Evolutionary conservation across 1,140 invertebrate species (phyloP), one percentile per base, ranked within the genome.

Genomic region (Orius laevigatus): DNA sequence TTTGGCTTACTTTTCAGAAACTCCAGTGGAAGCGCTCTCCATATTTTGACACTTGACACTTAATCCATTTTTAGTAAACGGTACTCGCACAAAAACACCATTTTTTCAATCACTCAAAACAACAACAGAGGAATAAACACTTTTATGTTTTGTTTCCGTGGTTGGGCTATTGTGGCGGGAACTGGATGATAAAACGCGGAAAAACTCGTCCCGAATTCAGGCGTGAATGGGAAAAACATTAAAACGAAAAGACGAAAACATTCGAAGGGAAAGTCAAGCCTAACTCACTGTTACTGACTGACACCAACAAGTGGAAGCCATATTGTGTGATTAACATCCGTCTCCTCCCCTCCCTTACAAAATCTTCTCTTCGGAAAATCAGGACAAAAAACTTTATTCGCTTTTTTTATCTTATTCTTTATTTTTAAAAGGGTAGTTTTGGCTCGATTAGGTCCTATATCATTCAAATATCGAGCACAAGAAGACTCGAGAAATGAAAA

Each of bases 281-380:
- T 40, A 46, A 58, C 60, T 56, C 59, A 59, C 25, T 25, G 25
- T 25, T 25, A 60, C 60, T 62, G 63, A 62, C 55, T 59, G 57
- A 57, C 25, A 63, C 63, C 60, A 66, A 66, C 63, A 65, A 65
- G 62, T 66, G 62, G 57, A 60, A 60, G 63, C 64, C 64, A 66
- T 66, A 57, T 65, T 66, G 62, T 54, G 46, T 55, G 16, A 42
- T 53, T 14, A 51, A 5, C 18, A 38, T 25, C 10, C 51, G 49
- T 25, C 39, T 5, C 11, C 50, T 52, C 16, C n/a, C 20, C 32
- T 39, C 4, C 4, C 10, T 16, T 31, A 48, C 12, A n/a, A 31
- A 50, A 50, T 33, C 38, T 11, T 11, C 4, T 4, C 33, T 31
- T 54, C 2, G 43, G 50, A 25, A 50, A 49, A 25, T 25, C 25